Conservation (phyloP, 2,888 invertebrate genomes). For the Drosophila acutilabella region DNA sequence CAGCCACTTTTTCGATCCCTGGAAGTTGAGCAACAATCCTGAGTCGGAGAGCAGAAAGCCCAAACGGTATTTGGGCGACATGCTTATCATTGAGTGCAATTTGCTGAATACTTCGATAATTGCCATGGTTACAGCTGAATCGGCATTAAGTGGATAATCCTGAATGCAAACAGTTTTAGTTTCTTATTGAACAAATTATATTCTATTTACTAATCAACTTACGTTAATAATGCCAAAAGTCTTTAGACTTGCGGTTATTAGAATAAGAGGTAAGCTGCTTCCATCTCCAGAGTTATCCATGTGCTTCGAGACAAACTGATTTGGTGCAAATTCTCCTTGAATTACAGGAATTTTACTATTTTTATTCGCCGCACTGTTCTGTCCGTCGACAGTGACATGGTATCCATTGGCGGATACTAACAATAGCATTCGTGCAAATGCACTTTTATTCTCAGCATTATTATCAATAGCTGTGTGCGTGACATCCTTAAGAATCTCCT, state of each 20-base stretch:
- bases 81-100: slow-evolving; percentile 91
- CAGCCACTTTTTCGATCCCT: slow-evolving; percentile 97
- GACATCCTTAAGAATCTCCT: slow-evolving; percentile 91
- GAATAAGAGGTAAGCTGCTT: slow-evolving; percentile 92
- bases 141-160: slow-evolving; percentile 95
- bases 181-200: background rate
- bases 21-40: slow-evolving; percentile 96
- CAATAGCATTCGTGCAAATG: slow-evolving; percentile 92
- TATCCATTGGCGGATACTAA: slow-evolving; percentile 97
- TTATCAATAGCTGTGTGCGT: slow-evolving; percentile 83
- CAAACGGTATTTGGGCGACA: slow-evolving; percentile 91
- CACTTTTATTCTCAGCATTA: slow-evolving; percentile 87
- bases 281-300: slow-evolving; percentile 86
- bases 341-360: slow-evolving; percentile 95
- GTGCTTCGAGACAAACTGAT: slow-evolving; percentile 72
- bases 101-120: slow-evolving; percentile 94
- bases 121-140: slow-evolving; percentile 94
- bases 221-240: slow-evolving; percentile 96
- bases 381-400: slow-evolving; percentile 93
- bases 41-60: slow-evolving; percentile 96
- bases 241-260: slow-evolving; percentile 97
- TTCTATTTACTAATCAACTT: slow-evolving; percentile 83
- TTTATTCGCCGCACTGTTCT: slow-evolving; percentile 89
- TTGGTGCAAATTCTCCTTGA: slow-evolving; percentile 90
- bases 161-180: slow-evolving; percentile 82